Evolutionary conservation across 1,140 invertebrate species (phyloP).

Genomic region (Drosophila baimaii): DNA sequence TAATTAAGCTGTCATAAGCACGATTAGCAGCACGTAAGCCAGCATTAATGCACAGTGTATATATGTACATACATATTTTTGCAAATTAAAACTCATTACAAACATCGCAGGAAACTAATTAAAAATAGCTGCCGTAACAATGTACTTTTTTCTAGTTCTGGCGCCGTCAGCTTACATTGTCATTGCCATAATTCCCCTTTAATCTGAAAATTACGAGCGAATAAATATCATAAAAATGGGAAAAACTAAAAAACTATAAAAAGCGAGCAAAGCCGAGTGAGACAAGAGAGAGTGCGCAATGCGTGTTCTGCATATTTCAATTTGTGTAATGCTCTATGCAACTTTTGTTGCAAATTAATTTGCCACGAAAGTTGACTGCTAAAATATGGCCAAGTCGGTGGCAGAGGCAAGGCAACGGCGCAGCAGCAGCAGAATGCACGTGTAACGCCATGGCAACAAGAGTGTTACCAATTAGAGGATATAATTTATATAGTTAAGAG

Average conservation of each 20-base stretch:
- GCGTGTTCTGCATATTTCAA: constrained; percentile 70
- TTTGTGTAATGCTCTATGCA: constrained; percentile 69
- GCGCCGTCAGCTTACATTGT: constrained; percentile 28
- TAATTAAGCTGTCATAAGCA: constrained; percentile 49
- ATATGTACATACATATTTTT: background rate
- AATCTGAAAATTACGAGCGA: constrained; percentile 54
- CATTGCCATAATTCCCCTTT: constrained; percentile 53
- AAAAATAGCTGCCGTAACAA: constrained; percentile 32
- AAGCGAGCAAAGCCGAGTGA: background rate
- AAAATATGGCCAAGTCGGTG: constrained; percentile 55
- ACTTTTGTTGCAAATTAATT: constrained; percentile 83
- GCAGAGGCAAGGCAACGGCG: background rate
- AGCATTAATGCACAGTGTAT: constrained; percentile 36
- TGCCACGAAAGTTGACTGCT: constrained; percentile 71
- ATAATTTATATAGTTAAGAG: background rate
- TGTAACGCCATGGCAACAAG: constrained; percentile 27
- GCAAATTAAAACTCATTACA: constrained; percentile 34
- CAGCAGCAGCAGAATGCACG: constrained; percentile 30
- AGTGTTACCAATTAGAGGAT: constrained; percentile 7
- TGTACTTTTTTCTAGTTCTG: constrained; percentile 10
- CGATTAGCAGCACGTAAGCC: constrained; percentile 28
- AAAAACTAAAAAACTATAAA: constrained; percentile 32
- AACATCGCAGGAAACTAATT: constrained; percentile 45
- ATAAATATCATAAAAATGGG: constrained; percentile 30
- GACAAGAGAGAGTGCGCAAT: constrained; percentile 19